phyloP scores from a whole-genome alignment of 2,888 invertebrate genomes.

The Drosophila merina region DNA sequence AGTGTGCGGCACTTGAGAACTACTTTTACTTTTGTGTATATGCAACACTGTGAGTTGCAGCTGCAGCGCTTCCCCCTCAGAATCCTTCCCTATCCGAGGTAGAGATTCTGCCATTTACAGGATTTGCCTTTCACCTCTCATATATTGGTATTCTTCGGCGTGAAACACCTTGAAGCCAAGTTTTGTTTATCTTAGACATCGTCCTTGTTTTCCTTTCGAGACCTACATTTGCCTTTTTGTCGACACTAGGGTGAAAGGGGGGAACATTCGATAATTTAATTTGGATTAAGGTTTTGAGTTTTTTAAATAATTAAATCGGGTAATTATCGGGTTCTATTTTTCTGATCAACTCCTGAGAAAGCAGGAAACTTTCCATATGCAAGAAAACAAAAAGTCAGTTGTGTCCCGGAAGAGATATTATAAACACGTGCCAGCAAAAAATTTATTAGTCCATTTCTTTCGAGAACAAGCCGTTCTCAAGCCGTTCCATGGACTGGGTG shows the following conservation, averaged over 20 bases:
- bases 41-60: constrained; percentile 61
- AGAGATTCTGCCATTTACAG: constrained; percentile 23
- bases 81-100: not conserved
- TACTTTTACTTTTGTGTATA: constrained; percentile 78
- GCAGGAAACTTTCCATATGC: not conserved
- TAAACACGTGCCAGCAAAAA: constrained; percentile 72
- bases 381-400: constrained; percentile 41
- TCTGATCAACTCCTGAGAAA: too few species aligned
- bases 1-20: constrained; percentile 70
- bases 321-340: too few species aligned
- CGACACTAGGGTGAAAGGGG: not conserved
- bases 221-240: constrained; percentile 23
- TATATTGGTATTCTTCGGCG: constrained; percentile 39
- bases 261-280: not conserved
- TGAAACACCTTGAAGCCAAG: constrained; percentile 38
- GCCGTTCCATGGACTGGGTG: constrained; percentile 8
- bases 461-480: constrained; percentile 38
- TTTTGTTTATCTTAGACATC: constrained; percentile 33
- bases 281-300: not conserved
- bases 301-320: too few species aligned
- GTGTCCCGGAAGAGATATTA: constrained; percentile 55
- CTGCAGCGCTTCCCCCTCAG: not conserved
- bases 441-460: constrained; percentile 67
- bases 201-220: constrained; percentile 14
- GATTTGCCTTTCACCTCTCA: constrained; percentile 31